Evolutionary conservation across 2,888 invertebrate species (phyloP), one percentile per base, ranked within the genome.

Genomic region (Mechanitis mazaeus): DNA sequence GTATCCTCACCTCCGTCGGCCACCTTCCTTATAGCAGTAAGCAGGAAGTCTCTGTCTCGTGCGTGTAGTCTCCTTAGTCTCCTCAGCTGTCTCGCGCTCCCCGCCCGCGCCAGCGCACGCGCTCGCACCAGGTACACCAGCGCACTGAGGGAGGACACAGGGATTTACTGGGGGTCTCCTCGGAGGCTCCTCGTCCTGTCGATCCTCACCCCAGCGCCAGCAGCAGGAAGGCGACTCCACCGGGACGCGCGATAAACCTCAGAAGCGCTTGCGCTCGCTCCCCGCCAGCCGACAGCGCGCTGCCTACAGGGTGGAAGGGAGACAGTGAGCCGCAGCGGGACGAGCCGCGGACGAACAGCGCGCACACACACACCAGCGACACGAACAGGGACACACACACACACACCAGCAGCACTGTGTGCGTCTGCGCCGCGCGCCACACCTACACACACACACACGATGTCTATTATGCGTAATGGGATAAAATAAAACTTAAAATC

Each of bases 371-470:
- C 31, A 92, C 90, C 6, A 94, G 78, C 0, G 93, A 91, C 0
- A 91, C 84, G 66, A 94, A 87, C 56, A 94, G 88, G 0, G 94
- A 93, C 57, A 94, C 73, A 64, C 94, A 94, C 2, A 93, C 92
- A 68, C 94, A 84, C 73, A 93, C 92, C 68, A 94, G 90, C 69
- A 95, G 93, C 60, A 95, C 91, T 0, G 96, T 95, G 75, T 95
- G 93, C 0, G 94, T 94, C 75, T 95, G 94, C 12, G 95, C 93
- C 2, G 95, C 94, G 42, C 88, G 85, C 89, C 89, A 90, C 63
- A 88, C 84, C 89, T 89, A 70, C 63, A 31, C 50, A n/a, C 47
- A 47, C 1, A 50, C 31, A 11, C 50, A 31, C 50, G n/a, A 7
- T 31, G 1, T 35, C 9, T 1, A 20, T 20, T 20, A 20, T 20